phyloP scores from a whole-genome alignment of 2,888 invertebrate species.

The Chorisops tibialis region DNA sequence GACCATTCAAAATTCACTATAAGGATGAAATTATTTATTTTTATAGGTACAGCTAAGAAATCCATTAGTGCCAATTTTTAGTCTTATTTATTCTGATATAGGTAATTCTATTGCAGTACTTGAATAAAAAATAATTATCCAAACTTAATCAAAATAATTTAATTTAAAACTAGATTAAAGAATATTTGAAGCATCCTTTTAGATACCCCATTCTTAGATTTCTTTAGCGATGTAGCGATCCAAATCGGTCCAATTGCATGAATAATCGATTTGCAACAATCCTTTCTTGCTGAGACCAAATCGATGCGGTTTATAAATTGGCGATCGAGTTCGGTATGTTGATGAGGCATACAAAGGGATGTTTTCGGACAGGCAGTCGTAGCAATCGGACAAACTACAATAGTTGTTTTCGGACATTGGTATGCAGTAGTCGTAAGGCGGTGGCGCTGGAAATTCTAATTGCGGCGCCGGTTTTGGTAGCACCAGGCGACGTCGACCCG shows the following conservation, averaged over 20 bases:
- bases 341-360: slow-evolving; percentile 20
- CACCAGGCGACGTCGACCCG: slow-evolving; percentile 42
- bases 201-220: slow-evolving; percentile 34
- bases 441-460: slow-evolving; percentile 47
- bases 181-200: not conserved
- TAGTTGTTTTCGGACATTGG: slow-evolving; percentile 32
- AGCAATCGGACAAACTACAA: slow-evolving; percentile 33
- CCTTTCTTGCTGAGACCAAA: slow-evolving; percentile 75
- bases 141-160: not conserved
- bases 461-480: slow-evolving; percentile 46
- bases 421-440: slow-evolving; percentile 44
- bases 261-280: slow-evolving; percentile 77
- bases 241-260: slow-evolving; percentile 77
- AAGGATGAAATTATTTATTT: no score
- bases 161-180: not conserved
- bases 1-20: not conserved
- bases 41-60: no score
- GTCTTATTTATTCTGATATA: no score
- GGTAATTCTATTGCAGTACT: no score
- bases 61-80: no score
- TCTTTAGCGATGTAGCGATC: slow-evolving; percentile 68
- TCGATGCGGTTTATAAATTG: slow-evolving; percentile 50
- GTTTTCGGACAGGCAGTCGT: slow-evolving; percentile 25
- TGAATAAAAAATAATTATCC: no score
- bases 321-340: slow-evolving; percentile 30